These are phyloP conservation scores for Mesocentrotus franciscanus DNA, from an alignment of 53 echinoderm and acorn worm genomes.

Conservation along the genomic window DNA sequence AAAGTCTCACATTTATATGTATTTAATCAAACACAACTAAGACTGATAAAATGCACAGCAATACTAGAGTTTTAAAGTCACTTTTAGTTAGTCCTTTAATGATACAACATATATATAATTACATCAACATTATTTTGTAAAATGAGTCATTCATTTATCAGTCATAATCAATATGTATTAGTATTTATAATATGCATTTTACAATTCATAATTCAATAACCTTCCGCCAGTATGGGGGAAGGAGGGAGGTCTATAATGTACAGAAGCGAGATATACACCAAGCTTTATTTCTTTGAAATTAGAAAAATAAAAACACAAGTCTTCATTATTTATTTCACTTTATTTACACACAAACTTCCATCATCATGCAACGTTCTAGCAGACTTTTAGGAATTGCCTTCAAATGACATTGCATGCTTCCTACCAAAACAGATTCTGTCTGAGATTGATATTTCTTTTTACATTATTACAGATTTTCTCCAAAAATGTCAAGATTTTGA, in stretches of 20 bases:
- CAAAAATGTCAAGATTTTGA: no score
- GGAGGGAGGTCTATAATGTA: conserved; percentile 26
- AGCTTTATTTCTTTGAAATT: conserved; percentile 52
- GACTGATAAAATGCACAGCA: neutral
- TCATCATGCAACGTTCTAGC: neutral
- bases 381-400: neutral
- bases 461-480: no score
- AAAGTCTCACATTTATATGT: neutral
- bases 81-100: conserved; percentile 60
- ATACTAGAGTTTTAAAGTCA: neutral
- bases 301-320: conserved; percentile 66
- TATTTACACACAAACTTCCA: conserved; percentile 20
- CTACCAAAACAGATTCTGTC: neutral
- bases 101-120: conserved; percentile 64
- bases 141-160: conserved; percentile 4
- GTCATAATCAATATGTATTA: conserved; percentile 33
- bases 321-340: conserved; percentile 23
- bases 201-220: neutral
- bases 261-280: conserved; percentile 28
- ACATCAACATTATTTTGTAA: conserved; percentile 51
- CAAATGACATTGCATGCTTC: neutral
- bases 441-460: no score
- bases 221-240: neutral
- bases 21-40: neutral
- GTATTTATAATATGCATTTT: conserved; percentile 30